Percentiles rank a stretch among this genome's conserved stretches.
phyloP scores from a whole-genome alignment of 2,888 invertebrate genomes.

The Oligia fasciuncula region DNA sequence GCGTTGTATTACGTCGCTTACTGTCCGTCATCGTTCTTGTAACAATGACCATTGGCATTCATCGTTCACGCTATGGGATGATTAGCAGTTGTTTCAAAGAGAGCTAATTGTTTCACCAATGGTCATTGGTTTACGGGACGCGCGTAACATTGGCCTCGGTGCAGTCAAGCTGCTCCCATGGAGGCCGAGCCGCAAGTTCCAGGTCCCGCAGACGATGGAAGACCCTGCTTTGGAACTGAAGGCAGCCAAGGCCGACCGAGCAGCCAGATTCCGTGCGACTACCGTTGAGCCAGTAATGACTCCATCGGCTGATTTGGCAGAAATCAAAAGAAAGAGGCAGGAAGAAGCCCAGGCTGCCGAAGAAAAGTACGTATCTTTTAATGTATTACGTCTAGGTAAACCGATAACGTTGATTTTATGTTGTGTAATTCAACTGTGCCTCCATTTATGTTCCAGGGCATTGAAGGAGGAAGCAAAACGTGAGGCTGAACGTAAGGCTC shows the following conservation, averaged over 20 bases:
- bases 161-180: constrained; percentile 92
- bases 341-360: constrained; percentile 91
- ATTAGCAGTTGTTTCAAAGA: constrained; percentile 61
- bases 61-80: constrained; percentile 67
- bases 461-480: constrained; percentile 89
- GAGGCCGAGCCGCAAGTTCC: constrained; percentile 93
- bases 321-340: constrained; percentile 90
- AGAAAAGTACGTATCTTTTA: constrained; percentile 86
- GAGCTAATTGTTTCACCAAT: constrained; percentile 76
- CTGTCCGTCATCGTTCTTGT: constrained; percentile 66
- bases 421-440: background rate
- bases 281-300: constrained; percentile 85
- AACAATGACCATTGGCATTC: constrained; percentile 73
- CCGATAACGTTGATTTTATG: background rate
- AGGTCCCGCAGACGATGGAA: constrained; percentile 89
- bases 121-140: constrained; percentile 73
- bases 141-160: constrained; percentile 84
- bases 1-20: constrained; percentile 79
- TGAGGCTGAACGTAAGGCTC: constrained; percentile 86
- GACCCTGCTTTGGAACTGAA: constrained; percentile 91
- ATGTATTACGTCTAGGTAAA: background rate
- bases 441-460: constrained; percentile 77
- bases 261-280: constrained; percentile 90
- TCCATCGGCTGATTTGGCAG: constrained; percentile 89
- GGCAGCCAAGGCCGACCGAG: constrained; percentile 91